Evolutionary conservation across 2,888 invertebrate species (phyloP), one percentile per base, ranked within the genome.

Genomic region (Leptura quadrifasciata): DNA sequence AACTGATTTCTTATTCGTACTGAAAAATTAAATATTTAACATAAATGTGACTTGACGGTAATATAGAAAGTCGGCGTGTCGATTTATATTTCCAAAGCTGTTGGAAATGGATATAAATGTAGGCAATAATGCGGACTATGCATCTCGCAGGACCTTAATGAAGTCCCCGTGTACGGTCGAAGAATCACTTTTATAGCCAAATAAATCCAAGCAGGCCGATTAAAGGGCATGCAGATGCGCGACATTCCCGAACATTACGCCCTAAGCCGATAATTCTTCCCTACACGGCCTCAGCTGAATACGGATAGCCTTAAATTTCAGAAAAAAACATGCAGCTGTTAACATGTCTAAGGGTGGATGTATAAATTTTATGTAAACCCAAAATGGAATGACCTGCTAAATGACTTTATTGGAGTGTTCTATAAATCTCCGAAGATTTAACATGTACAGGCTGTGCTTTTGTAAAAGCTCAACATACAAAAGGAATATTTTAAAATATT

Each of bases 51-150:
- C 35, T 31, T 18, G 47, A 54, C 27, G 35, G 31, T 72, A 72
- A 64, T 64, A 72, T 64, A 35, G 17, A n/a, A 52, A 72, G 35
- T 27, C 64, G 18, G 15, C 12, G 55, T 12, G 5, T 47, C 80
- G 83, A 86, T 86, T 86, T 86, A 86, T 83, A 80, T 77, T 75
- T 79, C 81, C 82, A 85, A 85, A 86, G 82, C 85, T 84, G 85
- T 77, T 84, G 84, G 85, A 86, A 87, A 87, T 87, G 87, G 88
- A 88, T 87, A 88, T 87, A 88, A 88, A 88, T 87, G 88, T 86
- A 82, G 86, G 87, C 87, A 88, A 88, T 88, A 88, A 88, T 85
- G 87, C 81, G 87, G 87, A 85, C 87, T 85, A 88, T 88, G 88
- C 87, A 86, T 88, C 88, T 88, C 87, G 83, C 85, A 81, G 84